phyloP scores from a whole-genome alignment of 92 coral and sea anemone genomes.

The Actinostola sp. region DNA sequence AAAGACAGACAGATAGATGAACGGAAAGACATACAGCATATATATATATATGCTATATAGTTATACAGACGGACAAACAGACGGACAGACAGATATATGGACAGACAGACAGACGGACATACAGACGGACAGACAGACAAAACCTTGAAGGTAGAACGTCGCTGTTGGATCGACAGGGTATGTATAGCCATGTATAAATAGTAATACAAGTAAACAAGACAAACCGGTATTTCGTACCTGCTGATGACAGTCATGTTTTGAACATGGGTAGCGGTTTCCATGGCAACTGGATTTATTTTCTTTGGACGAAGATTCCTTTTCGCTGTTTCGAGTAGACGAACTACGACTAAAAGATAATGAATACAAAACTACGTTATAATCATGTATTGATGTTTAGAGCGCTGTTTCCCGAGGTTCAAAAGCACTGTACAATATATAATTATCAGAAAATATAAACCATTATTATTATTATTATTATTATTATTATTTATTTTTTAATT shows the following conservation, averaged over 20 bases:
- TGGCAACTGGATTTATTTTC: slow-evolving; percentile 15
- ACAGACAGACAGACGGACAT: not conserved
- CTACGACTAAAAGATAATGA: slow-evolving; percentile 22
- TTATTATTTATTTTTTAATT: too few relatives aligned
- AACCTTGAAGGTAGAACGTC: not conserved
- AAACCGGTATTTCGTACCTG: not conserved
- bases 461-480: too few relatives aligned
- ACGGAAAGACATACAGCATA: too few relatives aligned
- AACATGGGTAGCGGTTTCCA: slow-evolving; percentile 15
- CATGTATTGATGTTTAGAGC: not conserved
- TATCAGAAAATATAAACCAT: too few relatives aligned
- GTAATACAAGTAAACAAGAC: not conserved
- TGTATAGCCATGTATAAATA: not conserved
- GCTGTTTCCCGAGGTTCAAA: not conserved
- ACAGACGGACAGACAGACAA: too few relatives aligned
- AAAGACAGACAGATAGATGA: too few relatives aligned
- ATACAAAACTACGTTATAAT: not conserved
- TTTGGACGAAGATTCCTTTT: slow-evolving; percentile 1
- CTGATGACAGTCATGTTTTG: slow-evolving; percentile 29
- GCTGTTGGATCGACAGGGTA: not conserved
- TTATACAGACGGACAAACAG: too few relatives aligned
- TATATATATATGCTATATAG: too few relatives aligned
- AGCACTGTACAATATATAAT: not conserved
- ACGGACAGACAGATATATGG: not conserved
- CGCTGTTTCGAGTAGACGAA: slow-evolving; percentile 18